Conservation (phyloP, 92 coral and sea anemone genomes). For the Actinernus sp. region DNA sequence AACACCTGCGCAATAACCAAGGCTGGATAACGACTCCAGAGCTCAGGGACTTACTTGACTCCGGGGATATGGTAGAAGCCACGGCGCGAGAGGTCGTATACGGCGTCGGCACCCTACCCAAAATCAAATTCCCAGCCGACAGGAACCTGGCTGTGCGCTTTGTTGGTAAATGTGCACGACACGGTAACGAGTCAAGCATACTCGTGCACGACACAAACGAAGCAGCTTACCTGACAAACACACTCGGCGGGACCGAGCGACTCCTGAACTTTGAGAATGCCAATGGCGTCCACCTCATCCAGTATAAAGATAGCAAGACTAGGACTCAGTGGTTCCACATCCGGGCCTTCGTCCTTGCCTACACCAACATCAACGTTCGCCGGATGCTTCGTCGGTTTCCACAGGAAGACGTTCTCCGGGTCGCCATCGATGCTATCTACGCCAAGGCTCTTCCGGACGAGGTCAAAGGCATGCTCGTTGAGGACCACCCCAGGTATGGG, state of each 20-base stretch:
- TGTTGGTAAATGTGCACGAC: slow-evolving; percentile 29
- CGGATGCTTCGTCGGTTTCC: slow-evolving; percentile 43
- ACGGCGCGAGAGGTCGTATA: slow-evolving; percentile 16
- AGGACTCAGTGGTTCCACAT: slow-evolving; percentile 17
- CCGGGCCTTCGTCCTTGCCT: slow-evolving; percentile 23
- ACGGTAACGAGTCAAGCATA: slow-evolving; percentile 4
- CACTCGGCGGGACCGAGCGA: slow-evolving; percentile 2
- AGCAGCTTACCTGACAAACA: slow-evolving; percentile 9
- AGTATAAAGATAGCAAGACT: slow-evolving; percentile 10
- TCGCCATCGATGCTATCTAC: slow-evolving; percentile 52
- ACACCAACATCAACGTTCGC: slow-evolving; percentile 13
- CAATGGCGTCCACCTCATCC: slow-evolving; percentile 10
- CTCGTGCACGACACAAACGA: slow-evolving; percentile 6
- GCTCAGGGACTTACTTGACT: too few relatives aligned
- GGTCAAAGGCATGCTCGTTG: slow-evolving; percentile 20
- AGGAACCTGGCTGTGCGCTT: slow-evolving; percentile 21
- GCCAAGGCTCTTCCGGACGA: slow-evolving; percentile 19
- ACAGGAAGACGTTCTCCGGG: slow-evolving; percentile 33
- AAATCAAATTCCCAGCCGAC: slow-evolving; percentile 17
- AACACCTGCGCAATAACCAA: slow-evolving; percentile 16
- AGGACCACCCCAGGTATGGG: slow-evolving; percentile 16
- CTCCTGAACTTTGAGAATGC: slow-evolving; percentile 23
- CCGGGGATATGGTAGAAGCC: slow-evolving; percentile 18
- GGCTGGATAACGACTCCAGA: slow-evolving; percentile 51
- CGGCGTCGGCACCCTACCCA: slow-evolving; percentile 9